Conservation (phyloP, 2,113 vertebrate genomes). For the Puffinus mauretanicus region DNA sequence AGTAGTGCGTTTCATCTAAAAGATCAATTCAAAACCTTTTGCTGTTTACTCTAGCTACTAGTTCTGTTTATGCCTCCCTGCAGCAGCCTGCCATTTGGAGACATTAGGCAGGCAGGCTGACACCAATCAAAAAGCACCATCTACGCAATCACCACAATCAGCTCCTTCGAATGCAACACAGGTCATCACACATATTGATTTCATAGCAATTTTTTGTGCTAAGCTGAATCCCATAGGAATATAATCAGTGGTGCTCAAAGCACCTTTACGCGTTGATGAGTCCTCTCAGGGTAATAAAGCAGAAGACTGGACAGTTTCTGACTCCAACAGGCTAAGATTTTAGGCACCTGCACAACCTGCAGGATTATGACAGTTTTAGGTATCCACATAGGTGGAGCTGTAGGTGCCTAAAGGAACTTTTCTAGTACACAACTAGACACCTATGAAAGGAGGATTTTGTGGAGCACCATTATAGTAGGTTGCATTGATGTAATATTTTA, state of each 20-base stretch:
- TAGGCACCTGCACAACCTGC: background rate
- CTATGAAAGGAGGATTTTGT: background rate
- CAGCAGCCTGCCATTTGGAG: background rate
- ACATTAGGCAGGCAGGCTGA: background rate
- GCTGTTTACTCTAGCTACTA: background rate
- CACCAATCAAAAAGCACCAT: background rate
- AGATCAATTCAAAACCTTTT: background rate
- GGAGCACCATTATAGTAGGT: rapidly evolving
- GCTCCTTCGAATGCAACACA: background rate
- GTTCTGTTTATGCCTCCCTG: no score
- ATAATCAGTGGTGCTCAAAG: background rate
- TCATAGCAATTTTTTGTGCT: background rate
- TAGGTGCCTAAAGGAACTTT: background rate
- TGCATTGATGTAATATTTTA: background rate
- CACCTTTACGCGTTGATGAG: rapidly evolving
- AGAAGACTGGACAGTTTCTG: background rate
- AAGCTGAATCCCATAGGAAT: background rate
- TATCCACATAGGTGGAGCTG: background rate
- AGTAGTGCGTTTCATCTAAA: background rate
- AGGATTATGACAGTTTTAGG: background rate
- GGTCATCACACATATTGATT: background rate
- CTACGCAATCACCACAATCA: rapidly evolving
- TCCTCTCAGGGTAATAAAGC: background rate
- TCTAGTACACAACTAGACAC: background rate
- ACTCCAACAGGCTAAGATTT: background rate